Conservation (phyloP, 2,113 vertebrate genomes). For the Marcusenius ussheri region DNA sequence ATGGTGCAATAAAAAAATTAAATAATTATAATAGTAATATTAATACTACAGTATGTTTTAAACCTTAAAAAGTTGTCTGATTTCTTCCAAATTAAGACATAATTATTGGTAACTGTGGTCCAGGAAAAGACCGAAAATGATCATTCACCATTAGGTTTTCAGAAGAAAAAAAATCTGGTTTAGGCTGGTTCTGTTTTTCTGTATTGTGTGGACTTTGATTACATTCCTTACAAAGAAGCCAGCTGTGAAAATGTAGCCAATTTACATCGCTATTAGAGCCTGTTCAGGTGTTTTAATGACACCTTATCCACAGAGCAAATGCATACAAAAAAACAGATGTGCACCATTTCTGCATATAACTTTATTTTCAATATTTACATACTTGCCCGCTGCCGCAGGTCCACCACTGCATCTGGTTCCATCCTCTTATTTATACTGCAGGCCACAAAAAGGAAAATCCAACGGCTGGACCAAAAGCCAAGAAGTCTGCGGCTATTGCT, state of each 20-base stretch:
- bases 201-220: neutral
- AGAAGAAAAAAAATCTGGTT: neutral
- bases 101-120: neutral
- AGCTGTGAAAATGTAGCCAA: neutral
- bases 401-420: slow-evolving; percentile 18
- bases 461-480: slow-evolving; percentile 45
- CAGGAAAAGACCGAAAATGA: neutral
- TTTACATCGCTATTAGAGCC: neutral
- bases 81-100: neutral
- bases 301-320: neutral
- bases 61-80: neutral
- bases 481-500: slow-evolving; percentile 47
- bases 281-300: slow-evolving; percentile 1
- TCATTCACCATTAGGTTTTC: neutral
- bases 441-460: slow-evolving; percentile 37
- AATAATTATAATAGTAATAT: neutral
- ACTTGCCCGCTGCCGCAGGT: neutral
- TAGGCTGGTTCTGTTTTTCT: neutral
- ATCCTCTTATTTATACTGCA: slow-evolving; percentile 37
- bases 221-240: neutral
- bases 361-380: neutral
- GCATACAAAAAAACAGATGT: neutral
- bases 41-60: neutral
- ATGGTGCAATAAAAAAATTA: neutral
- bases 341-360: neutral